phyloP scores from a whole-genome alignment of 1,140 invertebrate species.

The Cydia splendana region DNA sequence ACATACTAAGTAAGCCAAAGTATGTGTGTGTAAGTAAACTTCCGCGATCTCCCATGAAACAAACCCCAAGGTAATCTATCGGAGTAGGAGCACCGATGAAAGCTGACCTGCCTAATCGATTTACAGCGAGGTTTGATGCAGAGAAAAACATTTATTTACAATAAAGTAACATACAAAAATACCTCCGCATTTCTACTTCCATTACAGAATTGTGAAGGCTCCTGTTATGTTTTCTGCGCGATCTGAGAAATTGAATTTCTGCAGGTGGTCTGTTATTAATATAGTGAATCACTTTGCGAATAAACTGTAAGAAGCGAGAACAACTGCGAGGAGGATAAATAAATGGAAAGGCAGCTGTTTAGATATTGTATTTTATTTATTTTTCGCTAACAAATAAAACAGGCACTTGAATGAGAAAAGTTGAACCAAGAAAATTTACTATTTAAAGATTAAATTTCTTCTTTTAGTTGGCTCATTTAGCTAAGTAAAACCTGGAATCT shows the following conservation, averaged over 20 bases:
- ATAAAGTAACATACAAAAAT: slow-evolving; percentile 46
- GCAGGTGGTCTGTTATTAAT: slow-evolving; percentile 31
- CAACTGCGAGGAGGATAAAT: neutral
- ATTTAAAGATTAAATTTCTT: too few species aligned
- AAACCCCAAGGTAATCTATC: slow-evolving; percentile 45
- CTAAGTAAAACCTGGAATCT: too few species aligned
- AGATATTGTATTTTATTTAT: neutral
- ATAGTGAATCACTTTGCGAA: slow-evolving; percentile 24
- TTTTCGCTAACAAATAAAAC: neutral
- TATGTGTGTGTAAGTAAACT: slow-evolving; percentile 3
- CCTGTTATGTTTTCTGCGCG: slow-evolving; percentile 19
- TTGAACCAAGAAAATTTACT: neutral
- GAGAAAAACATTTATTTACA: slow-evolving; percentile 58
- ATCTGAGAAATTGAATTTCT: slow-evolving; percentile 30
- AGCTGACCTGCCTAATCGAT: slow-evolving; percentile 66
- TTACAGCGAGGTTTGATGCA: slow-evolving; percentile 56
- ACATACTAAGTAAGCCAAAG: neutral
- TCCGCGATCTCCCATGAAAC: slow-evolving; percentile 34
- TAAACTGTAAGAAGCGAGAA: slow-evolving; percentile 12
- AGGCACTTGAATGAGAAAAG: neutral
- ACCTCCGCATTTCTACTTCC: slow-evolving; percentile 39
- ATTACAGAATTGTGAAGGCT: slow-evolving; percentile 42
- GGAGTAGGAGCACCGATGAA: slow-evolving; percentile 58
- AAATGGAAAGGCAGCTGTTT: neutral
- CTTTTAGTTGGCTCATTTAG: too few species aligned